Conservation (phyloP, 2,888 invertebrate genomes). For the Oxycera nigricornis region DNA sequence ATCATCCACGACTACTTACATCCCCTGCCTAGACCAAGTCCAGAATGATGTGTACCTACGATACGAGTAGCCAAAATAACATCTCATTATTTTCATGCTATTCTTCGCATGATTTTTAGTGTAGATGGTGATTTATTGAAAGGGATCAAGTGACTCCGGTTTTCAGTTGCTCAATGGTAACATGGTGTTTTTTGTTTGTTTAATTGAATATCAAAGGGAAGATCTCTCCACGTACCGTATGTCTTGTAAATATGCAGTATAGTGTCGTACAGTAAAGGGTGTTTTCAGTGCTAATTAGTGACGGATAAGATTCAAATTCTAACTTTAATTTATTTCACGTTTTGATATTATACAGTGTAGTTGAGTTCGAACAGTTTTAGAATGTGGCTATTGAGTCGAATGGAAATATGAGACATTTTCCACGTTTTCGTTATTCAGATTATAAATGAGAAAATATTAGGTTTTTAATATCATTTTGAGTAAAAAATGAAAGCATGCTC, state of each 20-base stretch:
- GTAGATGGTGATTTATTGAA: constrained; percentile 32
- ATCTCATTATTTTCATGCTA: constrained; percentile 38
- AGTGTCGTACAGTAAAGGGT: neutral
- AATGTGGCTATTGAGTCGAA: too few relatives aligned
- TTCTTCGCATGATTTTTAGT: constrained; percentile 19
- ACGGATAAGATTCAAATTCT: constrained; percentile 5
- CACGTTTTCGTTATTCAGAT: too few relatives aligned
- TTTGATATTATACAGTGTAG: too few relatives aligned
- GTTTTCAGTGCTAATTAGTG: constrained; percentile 22
- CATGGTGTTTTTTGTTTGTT: neutral
- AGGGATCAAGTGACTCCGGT: constrained; percentile 32
- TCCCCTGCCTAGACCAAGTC: neutral
- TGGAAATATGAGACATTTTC: too few relatives aligned
- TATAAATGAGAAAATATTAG: too few relatives aligned
- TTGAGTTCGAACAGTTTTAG: too few relatives aligned
- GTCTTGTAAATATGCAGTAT: neutral
- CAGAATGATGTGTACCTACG: neutral
- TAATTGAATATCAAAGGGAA: constrained; percentile 1
- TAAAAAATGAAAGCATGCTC: too few relatives aligned
- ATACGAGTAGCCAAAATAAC: neutral
- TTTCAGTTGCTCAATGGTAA: neutral
- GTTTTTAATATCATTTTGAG: too few relatives aligned
- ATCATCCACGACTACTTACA: neutral
- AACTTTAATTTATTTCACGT: neutral
- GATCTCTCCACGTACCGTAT: neutral